Evolutionary conservation across 2,797 vertebrate species (phyloP).

Genomic region (Catharus ustulatus): DNA sequence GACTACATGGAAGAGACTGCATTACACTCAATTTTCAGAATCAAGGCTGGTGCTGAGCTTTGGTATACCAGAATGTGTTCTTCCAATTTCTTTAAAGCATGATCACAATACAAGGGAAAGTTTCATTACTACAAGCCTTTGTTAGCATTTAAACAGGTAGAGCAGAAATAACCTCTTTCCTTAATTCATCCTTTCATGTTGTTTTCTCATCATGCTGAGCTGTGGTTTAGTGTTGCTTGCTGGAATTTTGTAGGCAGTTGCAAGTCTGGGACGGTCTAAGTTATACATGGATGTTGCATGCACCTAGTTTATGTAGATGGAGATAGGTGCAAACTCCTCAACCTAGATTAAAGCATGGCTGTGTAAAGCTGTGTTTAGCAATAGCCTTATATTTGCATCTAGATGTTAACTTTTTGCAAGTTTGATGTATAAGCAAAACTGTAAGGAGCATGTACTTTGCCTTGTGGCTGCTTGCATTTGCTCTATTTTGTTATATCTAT

Average conservation of each 20-base stretch:
- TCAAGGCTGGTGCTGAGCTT: background rate
- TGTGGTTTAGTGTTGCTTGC: background rate
- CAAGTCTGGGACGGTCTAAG: background rate
- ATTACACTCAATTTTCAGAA: constrained; percentile 34
- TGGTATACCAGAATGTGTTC: background rate
- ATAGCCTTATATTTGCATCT: background rate
- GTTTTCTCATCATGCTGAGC: constrained; percentile 30
- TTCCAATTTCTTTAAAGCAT: constrained; percentile 21
- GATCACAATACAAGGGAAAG: constrained; percentile 27
- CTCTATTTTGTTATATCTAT: background rate
- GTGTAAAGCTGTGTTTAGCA: background rate
- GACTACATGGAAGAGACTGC: constrained; percentile 1
- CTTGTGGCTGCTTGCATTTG: background rate
- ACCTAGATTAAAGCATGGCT: background rate
- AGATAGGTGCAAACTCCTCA: background rate
- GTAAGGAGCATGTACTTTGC: background rate
- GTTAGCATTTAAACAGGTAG: constrained; percentile 48
- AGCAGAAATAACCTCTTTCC: constrained; percentile 44
- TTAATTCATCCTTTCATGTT: background rate
- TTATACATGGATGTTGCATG: background rate
- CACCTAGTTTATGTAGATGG: background rate
- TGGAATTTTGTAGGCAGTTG: background rate
- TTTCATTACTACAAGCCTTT: constrained; percentile 3
- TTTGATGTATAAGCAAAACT: background rate
- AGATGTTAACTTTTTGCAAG: background rate